Evolutionary conservation across 2,797 vertebrate species (phyloP).

Genomic region (Phalanger gymnotis): DNA sequence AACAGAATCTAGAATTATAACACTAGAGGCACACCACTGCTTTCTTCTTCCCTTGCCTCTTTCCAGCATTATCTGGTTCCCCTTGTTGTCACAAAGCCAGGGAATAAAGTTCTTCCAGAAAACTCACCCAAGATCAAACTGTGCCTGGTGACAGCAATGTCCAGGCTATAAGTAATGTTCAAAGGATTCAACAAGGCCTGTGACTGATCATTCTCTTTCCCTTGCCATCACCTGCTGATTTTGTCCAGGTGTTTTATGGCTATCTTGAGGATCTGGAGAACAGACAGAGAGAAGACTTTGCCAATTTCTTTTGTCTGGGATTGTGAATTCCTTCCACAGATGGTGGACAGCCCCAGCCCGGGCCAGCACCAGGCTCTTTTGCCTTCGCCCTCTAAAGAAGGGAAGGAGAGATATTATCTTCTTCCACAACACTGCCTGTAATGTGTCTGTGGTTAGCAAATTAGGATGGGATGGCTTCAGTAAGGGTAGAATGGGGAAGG

Average conservation of each 20-base stretch:
- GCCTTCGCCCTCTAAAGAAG: constrained; percentile 79
- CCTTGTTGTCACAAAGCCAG: constrained; percentile 82
- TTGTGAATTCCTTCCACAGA: constrained; percentile 90
- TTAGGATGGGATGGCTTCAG: constrained; percentile 57
- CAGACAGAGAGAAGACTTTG: constrained; percentile 89
- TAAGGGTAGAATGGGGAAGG: constrained; percentile 23
- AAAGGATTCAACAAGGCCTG: constrained; percentile 90
- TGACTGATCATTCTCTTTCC: constrained; percentile 89
- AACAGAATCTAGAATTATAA: constrained; percentile 70
- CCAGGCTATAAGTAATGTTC: constrained; percentile 93
- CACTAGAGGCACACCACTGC: constrained; percentile 64
- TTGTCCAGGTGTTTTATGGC: constrained; percentile 93
- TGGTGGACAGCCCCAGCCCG: constrained; percentile 88
- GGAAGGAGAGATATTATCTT: constrained; percentile 72
- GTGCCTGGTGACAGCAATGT: constrained; percentile 92
- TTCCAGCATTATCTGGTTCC: constrained; percentile 78
- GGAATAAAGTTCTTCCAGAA: constrained; percentile 89
- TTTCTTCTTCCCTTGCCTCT: constrained; percentile 65
- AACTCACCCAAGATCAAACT: constrained; percentile 93
- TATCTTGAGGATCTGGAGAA: constrained; percentile 90
- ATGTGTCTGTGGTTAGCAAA: constrained; percentile 74
- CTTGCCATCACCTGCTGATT: constrained; percentile 92
- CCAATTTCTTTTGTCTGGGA: constrained; percentile 92
- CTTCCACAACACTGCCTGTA: constrained; percentile 72
- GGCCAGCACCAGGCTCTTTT: constrained; percentile 83